Percentiles rank a stretch among this genome's conserved stretches.
phyloP scores from a whole-genome alignment of 1,140 invertebrate species.

The Ptiloglossa arizonensis region DNA sequence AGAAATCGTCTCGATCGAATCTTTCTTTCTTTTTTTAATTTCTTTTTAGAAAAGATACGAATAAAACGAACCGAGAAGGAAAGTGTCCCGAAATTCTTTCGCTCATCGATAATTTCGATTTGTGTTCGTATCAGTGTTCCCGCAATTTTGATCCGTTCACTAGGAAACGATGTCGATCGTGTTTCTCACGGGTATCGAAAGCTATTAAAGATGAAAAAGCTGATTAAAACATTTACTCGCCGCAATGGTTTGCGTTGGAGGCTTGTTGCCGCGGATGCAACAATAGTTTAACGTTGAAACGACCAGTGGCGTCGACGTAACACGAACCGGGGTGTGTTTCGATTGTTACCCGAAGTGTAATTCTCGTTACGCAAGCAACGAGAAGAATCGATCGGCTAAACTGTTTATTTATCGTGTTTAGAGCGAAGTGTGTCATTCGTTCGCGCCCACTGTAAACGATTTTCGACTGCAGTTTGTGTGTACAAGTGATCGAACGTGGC shows the following conservation, averaged over 20 bases:
- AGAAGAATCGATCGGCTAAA: conserved; percentile 32
- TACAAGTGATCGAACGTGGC: background rate
- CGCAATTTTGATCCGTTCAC: background rate
- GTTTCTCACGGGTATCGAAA: background rate
- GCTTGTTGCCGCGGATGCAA: background rate
- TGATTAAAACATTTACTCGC: background rate
- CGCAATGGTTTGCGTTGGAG: background rate
- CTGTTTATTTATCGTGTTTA: conserved; percentile 24
- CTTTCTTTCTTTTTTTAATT: too few species aligned
- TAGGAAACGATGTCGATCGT: background rate
- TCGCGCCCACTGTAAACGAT: background rate
- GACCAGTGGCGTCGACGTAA: conserved; percentile 35
- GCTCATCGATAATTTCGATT: too few species aligned
- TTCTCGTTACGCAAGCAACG: conserved; percentile 38
- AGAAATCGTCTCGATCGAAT: too few species aligned
- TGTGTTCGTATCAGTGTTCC: too few species aligned
- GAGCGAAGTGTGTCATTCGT: conserved; percentile 6
- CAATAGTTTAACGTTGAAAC: conserved; percentile 23
- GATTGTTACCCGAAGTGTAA: conserved; percentile 21
- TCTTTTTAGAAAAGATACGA: too few species aligned
- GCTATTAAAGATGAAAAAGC: background rate
- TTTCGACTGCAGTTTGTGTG: background rate
- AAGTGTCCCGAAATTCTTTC: too few species aligned
- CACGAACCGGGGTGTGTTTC: conserved; percentile 24
- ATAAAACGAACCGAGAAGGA: too few species aligned